These are phyloP conservation scores for Psilopogon haemacephalus DNA, from an alignment of 2,113 vertebrate species.

Conservation along the genomic window DNA sequence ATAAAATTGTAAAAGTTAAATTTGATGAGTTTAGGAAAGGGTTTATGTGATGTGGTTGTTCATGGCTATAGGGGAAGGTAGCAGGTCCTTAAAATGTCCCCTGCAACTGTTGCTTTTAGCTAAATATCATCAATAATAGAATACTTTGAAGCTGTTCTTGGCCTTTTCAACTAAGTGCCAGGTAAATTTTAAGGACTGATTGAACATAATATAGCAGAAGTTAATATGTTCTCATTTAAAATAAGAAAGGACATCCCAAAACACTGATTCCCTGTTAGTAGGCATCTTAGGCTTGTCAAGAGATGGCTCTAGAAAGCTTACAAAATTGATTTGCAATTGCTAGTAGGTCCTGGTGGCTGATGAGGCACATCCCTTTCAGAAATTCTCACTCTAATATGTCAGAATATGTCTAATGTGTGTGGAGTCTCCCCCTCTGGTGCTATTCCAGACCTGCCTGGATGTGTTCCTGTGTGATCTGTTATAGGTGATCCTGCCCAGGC, in stretches of 20 bases:
- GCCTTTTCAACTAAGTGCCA: neutral
- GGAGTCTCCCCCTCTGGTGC: no score
- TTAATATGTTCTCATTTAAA: neutral
- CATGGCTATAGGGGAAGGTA: neutral
- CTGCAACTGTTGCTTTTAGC: neutral
- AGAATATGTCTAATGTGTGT: neutral
- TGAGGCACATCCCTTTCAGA: neutral
- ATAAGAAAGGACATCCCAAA: neutral
- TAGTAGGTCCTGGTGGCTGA: neutral
- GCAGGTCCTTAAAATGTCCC: neutral
- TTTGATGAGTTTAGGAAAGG: neutral
- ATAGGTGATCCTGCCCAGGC: no score
- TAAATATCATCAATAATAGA: neutral
- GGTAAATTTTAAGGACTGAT: neutral
- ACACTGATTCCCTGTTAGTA: neutral
- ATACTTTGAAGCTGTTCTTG: neutral
- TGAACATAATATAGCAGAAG: neutral
- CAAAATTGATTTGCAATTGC: neutral
- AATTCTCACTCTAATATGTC: neutral
- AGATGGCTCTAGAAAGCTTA: neutral
- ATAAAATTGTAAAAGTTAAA: neutral
- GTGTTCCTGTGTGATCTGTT: no score
- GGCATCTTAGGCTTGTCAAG: neutral
- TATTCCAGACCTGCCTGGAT: no score
- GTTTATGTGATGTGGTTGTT: neutral